Evolutionary conservation across 2,113 vertebrate species (phyloP).

Genomic region (Corythornis madagascariensis): DNA sequence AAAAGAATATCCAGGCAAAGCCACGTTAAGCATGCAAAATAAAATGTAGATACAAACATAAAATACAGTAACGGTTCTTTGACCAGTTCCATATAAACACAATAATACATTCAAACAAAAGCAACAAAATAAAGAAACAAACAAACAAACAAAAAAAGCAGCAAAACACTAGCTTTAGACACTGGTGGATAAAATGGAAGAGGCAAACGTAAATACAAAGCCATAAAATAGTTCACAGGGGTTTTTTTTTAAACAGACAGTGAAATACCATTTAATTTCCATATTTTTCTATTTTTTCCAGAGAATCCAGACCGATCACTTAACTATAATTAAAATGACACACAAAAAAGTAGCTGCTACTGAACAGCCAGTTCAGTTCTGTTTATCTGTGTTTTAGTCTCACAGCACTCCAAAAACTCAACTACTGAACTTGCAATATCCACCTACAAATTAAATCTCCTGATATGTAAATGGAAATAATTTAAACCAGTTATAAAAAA

Average conservation of each 20-base stretch:
- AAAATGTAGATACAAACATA: constrained; percentile 94
- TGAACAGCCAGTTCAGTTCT: too few relatives aligned
- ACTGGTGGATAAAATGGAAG: constrained; percentile 72
- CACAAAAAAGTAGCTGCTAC: too few relatives aligned
- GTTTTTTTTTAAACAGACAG: too few relatives aligned
- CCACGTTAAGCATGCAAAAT: constrained; percentile 99
- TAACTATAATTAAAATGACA: too few relatives aligned
- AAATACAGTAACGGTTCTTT: constrained; percentile 87
- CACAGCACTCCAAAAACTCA: too few relatives aligned
- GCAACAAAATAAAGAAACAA: constrained; percentile 77
- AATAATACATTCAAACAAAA: constrained; percentile 80
- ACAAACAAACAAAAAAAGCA: constrained; percentile 40
- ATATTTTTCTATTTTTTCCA: too few relatives aligned
- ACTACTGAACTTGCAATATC: too few relatives aligned
- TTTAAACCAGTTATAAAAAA: not conserved
- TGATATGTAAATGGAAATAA: too few relatives aligned
- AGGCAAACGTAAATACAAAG: constrained; percentile 72
- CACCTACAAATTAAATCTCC: too few relatives aligned
- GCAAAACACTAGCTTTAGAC: constrained; percentile 78
- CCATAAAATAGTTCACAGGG: not conserved
- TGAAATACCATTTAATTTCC: too few relatives aligned
- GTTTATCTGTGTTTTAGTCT: too few relatives aligned
- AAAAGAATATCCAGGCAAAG: constrained; percentile 99
- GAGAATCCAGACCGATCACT: too few relatives aligned
- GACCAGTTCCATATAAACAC: constrained; percentile 80